These are phyloP conservation scores for Pteropus rufus DNA, from an alignment of 2,797 vertebrate species.

Conservation along the genomic window DNA sequence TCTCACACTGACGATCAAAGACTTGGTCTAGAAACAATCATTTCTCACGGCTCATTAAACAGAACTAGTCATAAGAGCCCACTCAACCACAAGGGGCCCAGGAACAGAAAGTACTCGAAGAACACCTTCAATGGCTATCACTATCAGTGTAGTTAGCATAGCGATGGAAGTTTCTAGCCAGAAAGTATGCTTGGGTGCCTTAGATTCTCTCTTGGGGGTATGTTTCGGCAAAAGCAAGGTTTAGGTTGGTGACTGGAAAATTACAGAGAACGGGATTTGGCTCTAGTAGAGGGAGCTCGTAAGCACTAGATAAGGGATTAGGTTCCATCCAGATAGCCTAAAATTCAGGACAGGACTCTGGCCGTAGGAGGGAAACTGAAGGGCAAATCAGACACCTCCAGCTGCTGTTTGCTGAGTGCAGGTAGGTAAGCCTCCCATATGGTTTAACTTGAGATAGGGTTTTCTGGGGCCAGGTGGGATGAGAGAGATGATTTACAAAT, in stretches of 20 bases:
- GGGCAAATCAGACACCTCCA: not conserved
- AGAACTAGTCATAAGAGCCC: not conserved
- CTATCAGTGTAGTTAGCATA: not conserved
- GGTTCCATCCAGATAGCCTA: not conserved
- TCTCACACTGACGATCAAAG: not conserved
- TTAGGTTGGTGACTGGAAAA: not conserved
- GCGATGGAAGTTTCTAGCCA: not conserved
- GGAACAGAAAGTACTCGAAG: not conserved
- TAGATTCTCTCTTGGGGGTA: not conserved
- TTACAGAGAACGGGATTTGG: not conserved
- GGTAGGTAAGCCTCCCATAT: not conserved
- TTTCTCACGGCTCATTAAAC: not conserved
- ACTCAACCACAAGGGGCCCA: not conserved
- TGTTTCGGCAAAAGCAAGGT: not conserved
- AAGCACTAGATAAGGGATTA: not conserved
- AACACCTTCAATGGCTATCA: not conserved
- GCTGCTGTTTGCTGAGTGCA: not conserved
- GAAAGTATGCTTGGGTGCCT: not conserved
- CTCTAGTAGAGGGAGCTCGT: not conserved
- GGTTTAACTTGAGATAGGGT: not conserved
- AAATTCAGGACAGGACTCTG: not conserved
- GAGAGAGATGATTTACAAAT: not conserved
- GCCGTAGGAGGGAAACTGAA: not conserved
- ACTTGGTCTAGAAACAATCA: not conserved
- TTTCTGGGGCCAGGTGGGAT: not conserved